phyloP scores from a whole-genome alignment of 2,797 vertebrate species.

The Enteromius viviparus region DNA sequence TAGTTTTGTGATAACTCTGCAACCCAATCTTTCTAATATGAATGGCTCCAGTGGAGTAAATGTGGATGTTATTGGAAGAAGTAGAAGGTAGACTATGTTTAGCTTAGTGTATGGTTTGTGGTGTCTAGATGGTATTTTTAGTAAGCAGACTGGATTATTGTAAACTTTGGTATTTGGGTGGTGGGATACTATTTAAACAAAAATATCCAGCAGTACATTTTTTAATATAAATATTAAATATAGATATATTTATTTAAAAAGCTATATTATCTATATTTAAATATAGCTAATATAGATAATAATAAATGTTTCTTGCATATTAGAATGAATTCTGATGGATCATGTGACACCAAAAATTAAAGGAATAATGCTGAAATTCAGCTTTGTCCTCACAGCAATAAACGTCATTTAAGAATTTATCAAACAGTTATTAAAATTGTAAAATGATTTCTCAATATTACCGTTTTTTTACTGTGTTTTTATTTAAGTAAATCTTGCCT shows the following conservation, averaged over 20 bases:
- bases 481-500: neutral
- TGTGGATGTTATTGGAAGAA: slow-evolving; percentile 9
- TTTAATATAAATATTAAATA: neutral
- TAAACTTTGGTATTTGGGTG: neutral
- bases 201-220: neutral
- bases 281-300: no score
- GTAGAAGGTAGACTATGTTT: slow-evolving; percentile 37
- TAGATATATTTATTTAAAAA: no score
- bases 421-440: neutral
- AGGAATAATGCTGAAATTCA: neutral
- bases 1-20: neutral
- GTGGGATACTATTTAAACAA: neutral
- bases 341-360: neutral
- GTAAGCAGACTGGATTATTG: neutral
- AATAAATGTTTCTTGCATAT: neutral
- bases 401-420: neutral
- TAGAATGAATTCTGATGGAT: neutral
- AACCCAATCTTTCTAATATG: neutral
- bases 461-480: neutral
- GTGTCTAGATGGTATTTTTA: neutral
- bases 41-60: neutral
- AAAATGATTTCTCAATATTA: neutral
- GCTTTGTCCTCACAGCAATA: neutral
- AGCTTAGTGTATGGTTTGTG: slow-evolving; percentile 8
- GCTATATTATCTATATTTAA: no score